Base-by-base conservation (phyloP, 30 jellyfish, hydroid and myxozoan species). In the Mastigias papua region DNA sequence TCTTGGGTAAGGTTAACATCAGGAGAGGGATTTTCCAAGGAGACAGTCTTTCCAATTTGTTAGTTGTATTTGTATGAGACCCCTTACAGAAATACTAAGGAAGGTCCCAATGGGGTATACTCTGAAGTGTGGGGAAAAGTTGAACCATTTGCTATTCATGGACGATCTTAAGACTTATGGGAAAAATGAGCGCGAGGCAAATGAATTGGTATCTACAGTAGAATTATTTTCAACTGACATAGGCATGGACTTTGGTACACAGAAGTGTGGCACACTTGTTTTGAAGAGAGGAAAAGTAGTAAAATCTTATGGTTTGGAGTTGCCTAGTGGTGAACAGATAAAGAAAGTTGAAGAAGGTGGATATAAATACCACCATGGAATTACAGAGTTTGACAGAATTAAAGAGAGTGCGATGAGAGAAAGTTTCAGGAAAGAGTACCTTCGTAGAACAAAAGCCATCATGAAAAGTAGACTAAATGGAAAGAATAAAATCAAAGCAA, bases 1-100 rank as follows among this genome's bases (percentile, higher is more conserved):
- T 31, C n/a, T 30, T 70, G 64, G 63, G 82, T 2, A 70, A 70
- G 64, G 82, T 73, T 27, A 73, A 73, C 70, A 73, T 73, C 85
- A 73, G 85, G 22, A 34, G 82, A 37, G 82, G 66, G 65, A 73
- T 73, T 77, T 54, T 54, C 54, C 86, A 75, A 60, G 86, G 74
- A 75, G 86, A 75, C 78, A 37, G 86, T 48, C 86, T 75, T 75
- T 75, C 86, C 22, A 79, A n/a, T 75, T 74, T 75, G 37, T 75
- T 75, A 75, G 37, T 75, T 75, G 86, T 75, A 71, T 71, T 35
- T 71, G 83, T 71, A 71, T 71, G 83, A 71, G 28, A 17, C 83
- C 67, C 79, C 57, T 29, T 77, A 75, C 26, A 57, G 29, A 32
- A 77, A 77, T 31, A 75, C 42, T 51, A 75, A 75, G 86, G 74